phyloP scores from a whole-genome alignment of 1,140 invertebrate species.

The Andricus grossulariae region DNA sequence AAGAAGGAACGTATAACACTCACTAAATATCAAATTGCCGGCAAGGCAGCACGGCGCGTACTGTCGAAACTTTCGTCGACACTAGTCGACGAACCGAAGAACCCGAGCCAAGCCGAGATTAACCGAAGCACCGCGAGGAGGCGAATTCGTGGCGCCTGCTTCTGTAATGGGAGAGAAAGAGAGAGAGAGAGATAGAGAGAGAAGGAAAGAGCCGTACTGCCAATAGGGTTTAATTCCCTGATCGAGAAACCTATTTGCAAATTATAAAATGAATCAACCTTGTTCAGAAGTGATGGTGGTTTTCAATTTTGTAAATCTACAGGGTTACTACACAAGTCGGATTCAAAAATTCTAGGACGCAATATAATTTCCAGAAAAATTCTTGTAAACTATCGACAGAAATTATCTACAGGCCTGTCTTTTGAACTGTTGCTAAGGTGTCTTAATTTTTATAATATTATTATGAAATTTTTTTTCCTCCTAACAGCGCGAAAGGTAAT shows the following conservation, averaged over 20 bases:
- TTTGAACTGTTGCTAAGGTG: no score
- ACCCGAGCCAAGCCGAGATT: conserved; percentile 10
- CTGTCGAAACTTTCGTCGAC: conserved; percentile 50
- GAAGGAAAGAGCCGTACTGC: conserved; percentile 39
- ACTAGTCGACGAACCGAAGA: not conserved
- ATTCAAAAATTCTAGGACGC: no score
- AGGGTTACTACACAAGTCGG: no score
- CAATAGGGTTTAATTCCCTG: conserved; percentile 30
- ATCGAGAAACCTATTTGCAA: conserved; percentile 3
- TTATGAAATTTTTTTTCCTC: no score
- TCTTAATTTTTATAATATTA: no score
- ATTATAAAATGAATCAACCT: conserved; percentile 39
- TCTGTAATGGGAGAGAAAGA: not conserved
- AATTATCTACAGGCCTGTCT: no score
- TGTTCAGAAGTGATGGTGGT: conserved; percentile 20
- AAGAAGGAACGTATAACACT: conserved; percentile 11
- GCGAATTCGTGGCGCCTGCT: conserved; percentile 25
- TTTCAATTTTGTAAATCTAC: no score
- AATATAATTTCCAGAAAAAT: no score
- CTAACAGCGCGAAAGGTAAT: no score
- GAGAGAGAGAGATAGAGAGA: not conserved
- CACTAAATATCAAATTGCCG: conserved; percentile 53
- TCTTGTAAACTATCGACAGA: no score
- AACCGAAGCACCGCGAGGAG: conserved; percentile 36
- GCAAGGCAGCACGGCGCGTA: conserved; percentile 71